Evolutionary conservation across 2,797 vertebrate species (phyloP).

Genomic region (Phataginus tricuspis): DNA sequence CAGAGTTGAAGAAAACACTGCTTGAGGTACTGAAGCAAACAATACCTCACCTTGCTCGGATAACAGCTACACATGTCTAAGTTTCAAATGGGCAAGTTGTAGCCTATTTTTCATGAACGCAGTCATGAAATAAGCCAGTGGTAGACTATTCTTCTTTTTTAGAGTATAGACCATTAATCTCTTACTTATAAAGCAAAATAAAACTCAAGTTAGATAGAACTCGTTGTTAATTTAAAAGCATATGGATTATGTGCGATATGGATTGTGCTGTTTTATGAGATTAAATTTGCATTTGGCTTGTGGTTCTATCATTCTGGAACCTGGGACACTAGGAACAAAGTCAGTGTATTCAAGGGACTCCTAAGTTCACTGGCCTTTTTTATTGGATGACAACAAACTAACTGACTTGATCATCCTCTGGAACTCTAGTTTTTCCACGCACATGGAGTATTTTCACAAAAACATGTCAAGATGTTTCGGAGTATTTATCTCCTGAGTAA

Average conservation of each 20-base stretch:
- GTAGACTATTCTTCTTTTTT: not conserved
- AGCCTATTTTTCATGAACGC: not conserved
- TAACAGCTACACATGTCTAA: not conserved
- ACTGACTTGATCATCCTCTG: not conserved
- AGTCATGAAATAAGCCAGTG: not conserved
- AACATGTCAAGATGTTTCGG: conserved; percentile 42
- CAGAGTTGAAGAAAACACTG: not conserved
- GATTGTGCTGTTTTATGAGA: not conserved
- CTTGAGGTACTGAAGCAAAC: not conserved
- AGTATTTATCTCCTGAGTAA: not conserved
- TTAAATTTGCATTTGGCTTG: not conserved
- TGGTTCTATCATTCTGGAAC: not conserved
- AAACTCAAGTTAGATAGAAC: not conserved
- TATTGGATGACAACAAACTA: not conserved
- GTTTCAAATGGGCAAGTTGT: not conserved
- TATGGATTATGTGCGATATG: not conserved
- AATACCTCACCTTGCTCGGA: not conserved
- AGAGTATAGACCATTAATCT: not conserved
- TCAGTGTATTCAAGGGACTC: not conserved
- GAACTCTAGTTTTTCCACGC: conserved; percentile 19
- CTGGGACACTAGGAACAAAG: conserved; percentile 2
- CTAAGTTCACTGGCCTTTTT: not conserved
- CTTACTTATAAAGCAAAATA: conserved; percentile 47
- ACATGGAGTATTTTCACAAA: not conserved
- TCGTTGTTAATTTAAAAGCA: conserved; percentile 25